Base-by-base conservation (phyloP, 2,888 invertebrate species). In the Nemotelus nigrinus region DNA sequence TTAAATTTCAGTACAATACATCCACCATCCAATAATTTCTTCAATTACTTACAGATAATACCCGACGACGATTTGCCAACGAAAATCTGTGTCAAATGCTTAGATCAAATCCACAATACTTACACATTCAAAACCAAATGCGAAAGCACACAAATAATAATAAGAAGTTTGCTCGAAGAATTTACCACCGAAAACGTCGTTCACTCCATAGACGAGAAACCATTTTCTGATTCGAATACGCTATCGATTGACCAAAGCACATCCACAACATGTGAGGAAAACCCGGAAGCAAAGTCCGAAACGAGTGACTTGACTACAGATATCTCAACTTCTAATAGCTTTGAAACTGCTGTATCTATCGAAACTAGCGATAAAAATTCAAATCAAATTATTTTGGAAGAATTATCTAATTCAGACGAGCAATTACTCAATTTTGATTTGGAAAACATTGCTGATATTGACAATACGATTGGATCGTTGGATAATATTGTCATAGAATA, bases 51-150 rank as follows among this genome's bases (percentile, higher is more conserved):
- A 2, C 43, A 70, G 70, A 53, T 70, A n/a, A 43, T 44, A 39
- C 5, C 53, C n/a, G 43, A 53, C 3, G 70, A 70, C n/a, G 7
- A 53, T 4, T 25, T 70, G 6, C 44, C 70, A 4, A 70, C 70
- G 10, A 70, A 70, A 55, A 70, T 70, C 44, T 70, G 70, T 41
- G 55, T 55, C 2, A 39, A n/a, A 2, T 70, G 70, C 8, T 41
- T 70, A 3, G 70, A 70, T 70, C 70, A 70, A 41, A 70, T 70
- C 39, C 70, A 70, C 55, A 10, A 44, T 41, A 47, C 55, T 55
- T 70, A 70, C 70, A 70, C 70, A 5, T 70, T 70, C 8, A 70
- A 70, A 70, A 10, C 55, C 3, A 70, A 70, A 10, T 70, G 70
- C 39, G 70, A 70, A 8, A 53, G 55, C n/a, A 47, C 70, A 2